Base-by-base conservation (phyloP, 2,113 vertebrate genomes). In the Sturnira hondurensis region DNA sequence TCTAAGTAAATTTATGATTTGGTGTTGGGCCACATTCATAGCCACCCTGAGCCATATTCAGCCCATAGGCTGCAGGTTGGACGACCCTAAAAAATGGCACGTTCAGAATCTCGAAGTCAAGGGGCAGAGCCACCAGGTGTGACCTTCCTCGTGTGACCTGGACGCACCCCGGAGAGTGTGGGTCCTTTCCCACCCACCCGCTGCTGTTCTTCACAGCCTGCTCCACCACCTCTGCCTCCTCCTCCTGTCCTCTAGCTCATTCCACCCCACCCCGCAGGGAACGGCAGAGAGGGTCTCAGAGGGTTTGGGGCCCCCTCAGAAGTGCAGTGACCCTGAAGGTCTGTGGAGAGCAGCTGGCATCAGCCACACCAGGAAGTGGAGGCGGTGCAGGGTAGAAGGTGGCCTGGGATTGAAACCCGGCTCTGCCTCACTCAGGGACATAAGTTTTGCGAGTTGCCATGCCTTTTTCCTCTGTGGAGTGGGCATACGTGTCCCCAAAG, bases 141-240 rank as follows among this genome's bases (percentile, higher is more conserved):
- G n/a, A n/a, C n/a, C n/a, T n/a, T 43, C 70, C 41, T 77, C n/a
- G 1, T 1, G 22, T 56, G 31, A 20, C 50, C 89, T 24, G 15
- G 54, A 63, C 1, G 0, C 36, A 11, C 38, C 67, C 47, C 13
- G 0, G 41, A 83, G 38, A 52, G 16, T 0, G 2, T n/a, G 26
- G 5, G 20, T 36, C 41, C 58, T 45, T 63, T 28, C n/a, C 54
- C 26, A 3, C n/a, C 67, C 17, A 2, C 22, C 52, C 31, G 45
- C 52, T 26, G 54, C 52, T 19, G 47, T 43, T 52, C 47, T 47
- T 20, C 52, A 6, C 10, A n/a, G 2, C 71, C 12, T 20, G 70
- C 45, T 31, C 61, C 15, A 4, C 56, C 47, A 63, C 54, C 20
- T 28, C 45, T 14, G 2, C 26, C 67, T 54, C 54, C 20, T 28